Evolutionary conservation across 2,113 vertebrate genomes (phyloP), one percentile per base, ranked within the genome.

Genomic region (Lepus timidus): DNA sequence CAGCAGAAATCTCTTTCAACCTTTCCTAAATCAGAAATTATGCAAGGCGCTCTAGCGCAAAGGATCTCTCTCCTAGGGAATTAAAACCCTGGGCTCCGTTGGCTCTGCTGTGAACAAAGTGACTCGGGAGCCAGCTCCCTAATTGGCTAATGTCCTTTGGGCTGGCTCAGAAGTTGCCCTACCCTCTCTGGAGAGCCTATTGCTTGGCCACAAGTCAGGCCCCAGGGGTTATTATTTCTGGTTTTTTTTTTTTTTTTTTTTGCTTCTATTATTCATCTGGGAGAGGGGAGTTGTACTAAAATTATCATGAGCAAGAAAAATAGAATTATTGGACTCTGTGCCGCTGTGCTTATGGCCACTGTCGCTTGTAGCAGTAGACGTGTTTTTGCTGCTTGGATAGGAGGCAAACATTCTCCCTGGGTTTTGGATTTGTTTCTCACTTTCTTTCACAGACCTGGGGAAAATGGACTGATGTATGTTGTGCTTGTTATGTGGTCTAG

Each of bases 11-110:
- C 97, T 97, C 97, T 96, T 98, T 96, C 98, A 98, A 98, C 80
- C 96, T 97, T 94, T 95, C 96, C 97, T 97, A 98, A 98, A 97
- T 98, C 97, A 98, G 98, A 98, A 98, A 98, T 98, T 97, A 97
- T 98, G 96, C 84, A 73, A 98, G 96, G 93, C 95, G 95, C 71
- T 98, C 94, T 87, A 96, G 92, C 95, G 97, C 44, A 97, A 96
- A 98, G 97, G 92, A 95, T 97, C 94, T 96, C 88, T 93, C 97
- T 96, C 94, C 97, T 55, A 86, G 97, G 97, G 97, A 97, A 97
- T 98, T 98, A 98, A 98, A 98, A 88, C 90, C 97, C 95, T 97
- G 96, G 95, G 97, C 97, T 98, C 97, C 97, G 96, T 98, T 98
- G 97, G 97, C 97, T 98, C 96, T 97, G 94, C 83, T 4, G 91